Evolutionary conservation across 2,888 invertebrate species (phyloP), one percentile per base, ranked within the genome.

Genomic region (Hanleya hanleyi): DNA sequence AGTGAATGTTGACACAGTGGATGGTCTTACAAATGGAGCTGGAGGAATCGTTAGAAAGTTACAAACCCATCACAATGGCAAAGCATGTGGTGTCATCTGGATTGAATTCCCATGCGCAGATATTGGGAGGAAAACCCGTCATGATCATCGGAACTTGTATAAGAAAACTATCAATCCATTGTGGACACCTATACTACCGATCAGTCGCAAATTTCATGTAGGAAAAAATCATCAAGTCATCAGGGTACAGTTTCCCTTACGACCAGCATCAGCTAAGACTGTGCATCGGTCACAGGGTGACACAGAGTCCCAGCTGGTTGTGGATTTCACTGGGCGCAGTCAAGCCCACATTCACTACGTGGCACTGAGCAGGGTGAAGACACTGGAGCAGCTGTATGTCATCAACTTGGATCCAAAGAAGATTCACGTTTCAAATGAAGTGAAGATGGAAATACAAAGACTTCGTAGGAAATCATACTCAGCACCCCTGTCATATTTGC

Each of bases 11-110:
- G 70, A 75, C 49, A 75, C 74, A 37, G 61, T 70, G 26, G 79
- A 78, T 79, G 79, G 79, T 7, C 51, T 79, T 29, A 77, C 76
- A 15, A 81, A 81, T 78, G 81, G 77, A n/a, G 74, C 76, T 12
- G 69, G 18, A 5, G 50, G 68, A 26, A 32, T 26, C n/a, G 22
- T 68, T 49, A 68, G 7, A 22, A 26, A 49, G 7, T 32, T 68
- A 12, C 22, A 68, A 29, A 33, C 22, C 22, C 12, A 41, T 41
- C 7, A 66, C 18, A 68, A 49, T 35, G 18, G n/a, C 22, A 49
- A 22, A 51, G n/a, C 57, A 35, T 6, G 41, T 12, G 36, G 62
- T 12, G 33, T 38, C 26, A 70, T 74, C 6, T 73, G 71, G 68
- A 37, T 73, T 7, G 22, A 26, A 26, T 71, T 75, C 68, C 62